Base-by-base conservation (phyloP, 2,797 vertebrate genomes). In the Petrocephalus schoutedeni region DNA sequence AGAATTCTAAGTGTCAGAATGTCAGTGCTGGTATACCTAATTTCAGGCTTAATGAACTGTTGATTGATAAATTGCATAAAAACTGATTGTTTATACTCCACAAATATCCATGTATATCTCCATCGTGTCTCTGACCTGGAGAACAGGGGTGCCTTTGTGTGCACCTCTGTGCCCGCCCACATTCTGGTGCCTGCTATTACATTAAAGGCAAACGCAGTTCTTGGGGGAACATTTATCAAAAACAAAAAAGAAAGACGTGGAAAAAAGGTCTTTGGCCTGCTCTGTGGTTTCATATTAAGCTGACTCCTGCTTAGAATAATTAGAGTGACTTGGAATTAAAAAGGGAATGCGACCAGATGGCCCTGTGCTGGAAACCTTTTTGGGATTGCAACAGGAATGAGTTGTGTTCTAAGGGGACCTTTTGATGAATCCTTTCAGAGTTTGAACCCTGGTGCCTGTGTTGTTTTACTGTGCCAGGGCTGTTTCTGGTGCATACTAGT, bases 311-410 rank as follows among this genome's bases (percentile, higher is more conserved):
- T 77, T 59, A 4, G 10, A 71, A 88, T 89, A 88, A 89, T 89
- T 88, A 89, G 88, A 88, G 56, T 88, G 88, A 89, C 57, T 53
- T 87, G 49, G 54, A 45, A 53, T 53, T 61, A 64, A 64, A n/a
- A 61, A 64, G 84, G 53, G 86, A 87, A 59, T 28, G 9, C 49
- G 64, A 82, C 67, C 87, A 83, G 85, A 77, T 87, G 87, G 88
- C 87, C 16, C 41, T 88, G 85, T 61, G 87, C 71, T 85, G 80
- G 57, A 87, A 89, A 87, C 82, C 85, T 88, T 89, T 89, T 89
- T 90, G 90, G 88, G 87, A 88, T 57, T 64, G 61, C 88, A 88
- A 88, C 91, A 89, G 88, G 86, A 86, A 87, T 87, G 87, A 90
- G 82, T 89, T 54, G 64, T 80, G 87, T 89, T 88, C 64, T 88